Percentiles rank a stretch among this genome's conserved stretches.
Evolutionary conservation across 2,888 invertebrate species (phyloP).

Genomic region (Drosophila vallismaia): DNA sequence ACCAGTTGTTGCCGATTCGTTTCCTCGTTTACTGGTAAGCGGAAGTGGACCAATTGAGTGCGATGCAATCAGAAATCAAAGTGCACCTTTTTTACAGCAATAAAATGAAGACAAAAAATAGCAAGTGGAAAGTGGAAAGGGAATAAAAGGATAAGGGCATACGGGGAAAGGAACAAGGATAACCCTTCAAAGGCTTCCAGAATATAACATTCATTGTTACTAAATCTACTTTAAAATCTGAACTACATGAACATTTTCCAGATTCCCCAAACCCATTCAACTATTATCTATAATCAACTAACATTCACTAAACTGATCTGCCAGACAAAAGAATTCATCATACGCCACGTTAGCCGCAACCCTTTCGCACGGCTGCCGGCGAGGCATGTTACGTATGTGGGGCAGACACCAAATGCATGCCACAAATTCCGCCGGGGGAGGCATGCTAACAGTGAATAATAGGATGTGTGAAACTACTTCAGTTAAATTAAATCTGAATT

Average conservation of each 20-base stretch:
- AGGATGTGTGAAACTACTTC: background rate
- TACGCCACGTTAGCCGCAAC: constrained; percentile 72
- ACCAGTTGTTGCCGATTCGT: constrained; percentile 15
- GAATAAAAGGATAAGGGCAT: too few relatives aligned
- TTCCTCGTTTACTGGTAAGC: constrained; percentile 11
- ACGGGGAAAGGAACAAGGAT: background rate
- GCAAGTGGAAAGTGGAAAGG: background rate
- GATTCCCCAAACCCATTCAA: constrained; percentile 4
- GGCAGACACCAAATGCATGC: constrained; percentile 45
- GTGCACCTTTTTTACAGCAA: constrained; percentile 1
- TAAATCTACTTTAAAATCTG: background rate
- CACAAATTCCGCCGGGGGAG: constrained; percentile 39
- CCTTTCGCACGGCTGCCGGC: constrained; percentile 42
- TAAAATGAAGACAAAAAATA: constrained; percentile 6
- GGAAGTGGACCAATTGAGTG: constrained; percentile 59
- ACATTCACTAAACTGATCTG: constrained; percentile 22
- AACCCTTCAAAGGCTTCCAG: background rate
- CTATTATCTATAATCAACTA: constrained; percentile 19
- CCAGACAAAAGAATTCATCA: constrained; percentile 64
- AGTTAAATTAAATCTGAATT: background rate
- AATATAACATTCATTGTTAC: background rate
- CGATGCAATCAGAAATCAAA: constrained; percentile 55
- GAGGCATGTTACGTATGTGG: constrained; percentile 59
- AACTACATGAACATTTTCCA: constrained; percentile 19
- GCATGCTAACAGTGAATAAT: constrained; percentile 13